Evolutionary conservation across 2,113 vertebrate genomes (phyloP).

Genomic region (Trichechus manatus): DNA sequence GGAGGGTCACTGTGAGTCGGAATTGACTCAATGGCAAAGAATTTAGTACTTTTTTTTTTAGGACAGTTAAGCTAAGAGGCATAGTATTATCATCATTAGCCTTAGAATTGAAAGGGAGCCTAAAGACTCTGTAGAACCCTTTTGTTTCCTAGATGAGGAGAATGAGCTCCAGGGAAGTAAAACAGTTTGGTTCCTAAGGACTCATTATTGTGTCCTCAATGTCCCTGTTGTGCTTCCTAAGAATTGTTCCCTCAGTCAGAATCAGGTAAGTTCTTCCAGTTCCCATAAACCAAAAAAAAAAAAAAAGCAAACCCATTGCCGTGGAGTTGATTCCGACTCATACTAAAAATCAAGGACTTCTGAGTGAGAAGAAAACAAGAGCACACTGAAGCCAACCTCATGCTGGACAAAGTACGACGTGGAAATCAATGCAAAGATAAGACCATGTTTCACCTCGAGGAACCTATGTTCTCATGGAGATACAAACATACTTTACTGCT

Average conservation of each 20-base stretch:
- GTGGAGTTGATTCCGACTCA: too few relatives aligned
- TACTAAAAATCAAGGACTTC: not conserved
- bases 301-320: too few relatives aligned
- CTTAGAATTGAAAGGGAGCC: not conserved
- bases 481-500: not conserved
- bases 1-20: too few relatives aligned
- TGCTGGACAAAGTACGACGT: not conserved
- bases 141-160: not conserved
- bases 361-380: conserved; percentile 15
- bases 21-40: too few relatives aligned
- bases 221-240: not conserved
- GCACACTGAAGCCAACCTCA: not conserved
- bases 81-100: not conserved
- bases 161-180: not conserved
- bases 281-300: not conserved
- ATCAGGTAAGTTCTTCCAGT: not conserved
- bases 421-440: not conserved
- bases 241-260: not conserved
- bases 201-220: not conserved
- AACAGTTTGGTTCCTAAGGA: not conserved
- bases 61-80: not conserved
- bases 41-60: not conserved
- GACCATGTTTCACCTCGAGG: not conserved
- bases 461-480: not conserved
- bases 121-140: not conserved